A percentile compares a stretch with the other conserved stretches of the same genome.
Conservation (phyloP, 2,797 vertebrate species). For the Cephalopachus bancanus region DNA sequence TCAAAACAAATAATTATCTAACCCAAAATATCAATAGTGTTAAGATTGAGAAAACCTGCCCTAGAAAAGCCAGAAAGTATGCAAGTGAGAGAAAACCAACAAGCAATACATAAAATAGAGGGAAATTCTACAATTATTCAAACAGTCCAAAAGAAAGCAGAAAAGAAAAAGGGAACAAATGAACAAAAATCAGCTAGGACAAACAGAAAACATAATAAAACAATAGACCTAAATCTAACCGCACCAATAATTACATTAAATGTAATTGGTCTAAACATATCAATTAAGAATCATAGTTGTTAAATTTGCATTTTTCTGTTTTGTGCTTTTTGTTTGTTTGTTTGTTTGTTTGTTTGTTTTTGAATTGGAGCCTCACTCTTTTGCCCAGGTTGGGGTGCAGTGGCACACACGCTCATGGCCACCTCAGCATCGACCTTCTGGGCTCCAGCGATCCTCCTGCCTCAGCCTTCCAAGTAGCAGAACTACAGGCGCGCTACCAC, state of each 20-base stretch:
- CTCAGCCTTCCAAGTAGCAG: too few species aligned
- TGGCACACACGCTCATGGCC: too few species aligned
- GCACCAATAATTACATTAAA: conserved; percentile 16
- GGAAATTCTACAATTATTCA: neutral
- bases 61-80: neutral
- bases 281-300: neutral
- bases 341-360: too few species aligned
- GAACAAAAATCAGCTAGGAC: neutral
- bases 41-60: neutral
- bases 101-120: neutral
- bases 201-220: conserved; percentile 31
- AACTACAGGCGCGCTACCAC: too few species aligned
- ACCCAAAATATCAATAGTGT: conserved; percentile 14
- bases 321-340: too few species aligned
- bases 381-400: too few species aligned
- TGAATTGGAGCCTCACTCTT: too few species aligned
- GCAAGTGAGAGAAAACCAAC: neutral
- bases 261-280: neutral
- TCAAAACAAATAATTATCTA: neutral
- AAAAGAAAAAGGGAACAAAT: neutral
- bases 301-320: neutral
- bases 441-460: too few species aligned
- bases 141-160: neutral
- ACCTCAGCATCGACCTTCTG: too few species aligned
- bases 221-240: neutral